Conservation (phyloP, 2,888 invertebrate species). For the Diaprepes abbreviatus region DNA sequence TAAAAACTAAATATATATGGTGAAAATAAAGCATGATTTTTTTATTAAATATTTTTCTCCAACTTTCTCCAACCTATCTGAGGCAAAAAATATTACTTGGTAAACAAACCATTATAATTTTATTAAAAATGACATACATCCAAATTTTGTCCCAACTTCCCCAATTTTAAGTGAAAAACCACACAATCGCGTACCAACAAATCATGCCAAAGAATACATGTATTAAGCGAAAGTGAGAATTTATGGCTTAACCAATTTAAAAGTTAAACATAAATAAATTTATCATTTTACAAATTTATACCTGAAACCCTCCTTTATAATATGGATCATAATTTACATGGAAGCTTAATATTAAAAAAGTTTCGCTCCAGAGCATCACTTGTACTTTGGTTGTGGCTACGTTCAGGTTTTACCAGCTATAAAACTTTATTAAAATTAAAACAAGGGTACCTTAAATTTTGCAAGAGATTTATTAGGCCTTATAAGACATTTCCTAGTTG, state of each 20-base stretch:
- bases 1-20: no score
- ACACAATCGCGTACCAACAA: no score
- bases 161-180: no score
- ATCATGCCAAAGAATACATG: no score
- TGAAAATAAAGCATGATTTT: no score
- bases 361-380: slow-evolving; percentile 1
- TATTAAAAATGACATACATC: no score
- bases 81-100: no score
- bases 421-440: slow-evolving; percentile 17
- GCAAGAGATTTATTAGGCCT: slow-evolving; percentile 1
- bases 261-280: slow-evolving; percentile 20
- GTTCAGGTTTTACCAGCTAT: slow-evolving; percentile 14
- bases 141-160: no score
- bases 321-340: slow-evolving; percentile 13
- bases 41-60: no score
- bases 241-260: slow-evolving; percentile 1
- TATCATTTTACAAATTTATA: slow-evolving; percentile 24
- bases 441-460: not conserved
- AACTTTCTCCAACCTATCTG: no score
- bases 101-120: no score
- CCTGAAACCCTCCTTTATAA: slow-evolving; percentile 6
- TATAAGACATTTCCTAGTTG: no score
- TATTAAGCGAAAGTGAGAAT: not conserved
- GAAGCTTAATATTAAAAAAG: slow-evolving; percentile 18
- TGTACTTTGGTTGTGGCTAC: not conserved